Conservation (phyloP, 2,888 invertebrate species). For the Lepidonotus clava region DNA sequence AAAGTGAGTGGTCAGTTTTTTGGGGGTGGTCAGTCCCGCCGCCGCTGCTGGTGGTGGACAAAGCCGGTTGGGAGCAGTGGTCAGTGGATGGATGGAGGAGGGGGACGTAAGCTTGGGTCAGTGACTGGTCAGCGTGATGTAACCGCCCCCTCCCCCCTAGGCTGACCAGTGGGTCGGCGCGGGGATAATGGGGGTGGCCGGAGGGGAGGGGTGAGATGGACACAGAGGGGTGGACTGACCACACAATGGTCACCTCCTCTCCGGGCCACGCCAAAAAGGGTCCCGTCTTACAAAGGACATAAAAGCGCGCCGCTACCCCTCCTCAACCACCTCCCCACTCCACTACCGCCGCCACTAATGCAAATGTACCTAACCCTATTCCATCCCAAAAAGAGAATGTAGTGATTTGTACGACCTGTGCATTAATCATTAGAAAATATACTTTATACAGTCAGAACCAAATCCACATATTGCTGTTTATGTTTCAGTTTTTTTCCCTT, state of each 20-base stretch:
- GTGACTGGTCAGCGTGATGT: neutral
- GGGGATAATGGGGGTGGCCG: no score
- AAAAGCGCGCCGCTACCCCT: neutral
- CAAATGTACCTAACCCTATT: no score
- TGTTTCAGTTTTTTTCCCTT: no score
- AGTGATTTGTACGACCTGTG: no score
- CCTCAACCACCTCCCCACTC: neutral
- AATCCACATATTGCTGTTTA: no score
- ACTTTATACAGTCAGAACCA: no score
- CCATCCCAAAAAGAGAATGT: no score
- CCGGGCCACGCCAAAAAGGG: neutral
- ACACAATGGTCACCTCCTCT: neutral
- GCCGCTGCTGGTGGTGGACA: neutral
- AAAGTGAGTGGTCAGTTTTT: neutral
- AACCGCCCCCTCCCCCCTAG: neutral
- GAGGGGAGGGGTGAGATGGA: neutral
- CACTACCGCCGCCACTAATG: no score
- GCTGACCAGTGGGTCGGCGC: neutral
- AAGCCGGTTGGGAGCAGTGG: neutral
- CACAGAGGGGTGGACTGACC: neutral
- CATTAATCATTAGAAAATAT: no score
- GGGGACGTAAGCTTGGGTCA: conserved; percentile 19
- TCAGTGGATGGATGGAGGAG: neutral
- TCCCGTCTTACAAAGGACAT: neutral
- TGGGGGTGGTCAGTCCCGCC: neutral